A percentile compares a stretch with the other conserved stretches of the same genome.
phyloP scores from a whole-genome alignment of 2,113 vertebrate species.

The Nothocercus nigrocapillus region DNA sequence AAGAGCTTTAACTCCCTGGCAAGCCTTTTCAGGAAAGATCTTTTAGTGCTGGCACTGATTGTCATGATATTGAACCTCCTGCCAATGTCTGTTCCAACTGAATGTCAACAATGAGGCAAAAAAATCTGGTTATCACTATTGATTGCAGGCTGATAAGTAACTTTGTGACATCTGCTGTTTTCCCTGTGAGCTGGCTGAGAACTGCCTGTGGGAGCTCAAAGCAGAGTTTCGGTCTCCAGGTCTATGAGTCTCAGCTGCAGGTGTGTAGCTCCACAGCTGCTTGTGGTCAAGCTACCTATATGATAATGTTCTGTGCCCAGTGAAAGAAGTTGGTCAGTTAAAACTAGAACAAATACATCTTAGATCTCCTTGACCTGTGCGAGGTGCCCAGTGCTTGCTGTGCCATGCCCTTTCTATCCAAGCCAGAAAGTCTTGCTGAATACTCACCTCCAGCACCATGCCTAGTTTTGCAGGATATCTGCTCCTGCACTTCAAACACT shows the following conservation, averaged over 20 bases:
- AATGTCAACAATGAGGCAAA: not conserved
- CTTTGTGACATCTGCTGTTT: not conserved
- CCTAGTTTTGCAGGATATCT: not conserved
- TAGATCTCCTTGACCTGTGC: not conserved
- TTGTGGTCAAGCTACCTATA: not conserved
- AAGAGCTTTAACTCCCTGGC: not conserved
- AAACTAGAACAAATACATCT: not conserved
- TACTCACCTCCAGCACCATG: not conserved
- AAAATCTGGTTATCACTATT: not conserved
- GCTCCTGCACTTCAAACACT: not conserved
- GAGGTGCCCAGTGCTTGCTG: not conserved
- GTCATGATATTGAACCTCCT: not conserved
- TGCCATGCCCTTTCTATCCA: not conserved
- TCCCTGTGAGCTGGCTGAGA: not conserved
- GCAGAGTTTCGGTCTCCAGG: not conserved
- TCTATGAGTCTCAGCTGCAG: not conserved
- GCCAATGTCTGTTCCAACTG: not conserved
- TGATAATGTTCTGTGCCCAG: not conserved
- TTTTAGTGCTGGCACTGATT: not conserved
- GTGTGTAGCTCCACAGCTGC: not conserved
- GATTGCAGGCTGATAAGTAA: not conserved
- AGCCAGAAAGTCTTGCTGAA: not conserved
- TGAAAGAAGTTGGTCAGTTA: not conserved
- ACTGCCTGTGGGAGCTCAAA: not conserved
- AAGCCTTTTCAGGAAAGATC: not conserved